Conservation (phyloP, 2,113 vertebrate species). For the Bucco capensis region DNA sequence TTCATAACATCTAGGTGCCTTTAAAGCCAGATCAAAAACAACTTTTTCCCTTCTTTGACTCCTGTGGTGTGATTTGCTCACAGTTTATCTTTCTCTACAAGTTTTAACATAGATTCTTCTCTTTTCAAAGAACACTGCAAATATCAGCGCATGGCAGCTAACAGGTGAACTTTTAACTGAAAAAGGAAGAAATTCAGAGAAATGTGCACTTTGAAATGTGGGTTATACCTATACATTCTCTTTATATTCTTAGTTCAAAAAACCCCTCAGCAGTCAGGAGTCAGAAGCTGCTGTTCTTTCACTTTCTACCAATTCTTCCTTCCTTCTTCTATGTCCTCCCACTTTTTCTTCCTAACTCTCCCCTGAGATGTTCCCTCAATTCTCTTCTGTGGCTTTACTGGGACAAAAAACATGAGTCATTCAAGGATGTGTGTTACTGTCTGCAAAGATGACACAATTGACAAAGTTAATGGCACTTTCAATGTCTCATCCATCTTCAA, state of each 20-base stretch:
- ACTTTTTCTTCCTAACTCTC: not conserved
- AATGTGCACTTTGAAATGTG: not conserved
- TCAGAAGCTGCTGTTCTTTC: not conserved
- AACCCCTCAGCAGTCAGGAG: not conserved
- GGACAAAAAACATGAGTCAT: not conserved
- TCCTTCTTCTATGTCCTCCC: not conserved
- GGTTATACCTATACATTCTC: not conserved
- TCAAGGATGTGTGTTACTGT: not conserved
- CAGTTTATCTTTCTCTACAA: not conserved
- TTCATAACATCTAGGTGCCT: not conserved
- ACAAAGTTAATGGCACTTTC: not conserved
- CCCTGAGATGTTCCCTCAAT: not conserved
- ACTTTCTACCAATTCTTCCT: not conserved
- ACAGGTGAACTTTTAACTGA: not conserved
- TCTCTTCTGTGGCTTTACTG: not conserved
- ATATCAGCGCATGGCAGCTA: not conserved
- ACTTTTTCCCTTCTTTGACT: not conserved
- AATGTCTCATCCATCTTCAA: not conserved
- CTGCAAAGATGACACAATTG: not conserved
- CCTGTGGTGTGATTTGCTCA: not conserved
- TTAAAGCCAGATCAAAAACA: not conserved
- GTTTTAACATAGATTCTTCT: not conserved
- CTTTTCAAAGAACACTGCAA: not conserved
- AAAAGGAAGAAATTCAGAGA: not conserved
- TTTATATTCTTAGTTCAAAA: not conserved